A percentile compares a stretch with the other conserved stretches of the same genome.
Evolutionary conservation across 2,113 vertebrate species (phyloP).

Genomic region (crab-eating macaque (Macaca fascicularis)): T2T-MFA8v1.1 NC_088375.1:151268001-151268500

Average conservation of each 20-base stretch:
- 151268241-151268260: not conserved
- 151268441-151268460: not conserved
- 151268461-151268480: not conserved
- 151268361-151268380: not conserved
- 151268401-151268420: not conserved
- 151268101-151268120: not conserved
- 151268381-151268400: not conserved
- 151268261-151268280: not conserved
- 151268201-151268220: not conserved
- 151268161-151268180: not conserved
- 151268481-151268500: not conserved
- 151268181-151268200: not conserved
- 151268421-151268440: not conserved
- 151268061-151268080: too few relatives aligned
- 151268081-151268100: too few relatives aligned
- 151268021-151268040: too few relatives aligned
- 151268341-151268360: not conserved
- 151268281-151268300: not conserved
- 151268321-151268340: not conserved
- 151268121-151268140: not conserved
- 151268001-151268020: too few relatives aligned
- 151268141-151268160: not conserved
- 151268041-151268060: too few relatives aligned
- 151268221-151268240: not conserved
- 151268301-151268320: not conserved